These are phyloP conservation scores for Burhinus oedicnemus DNA, from an alignment of 2,113 vertebrate species.

Conservation along the genomic window DNA sequence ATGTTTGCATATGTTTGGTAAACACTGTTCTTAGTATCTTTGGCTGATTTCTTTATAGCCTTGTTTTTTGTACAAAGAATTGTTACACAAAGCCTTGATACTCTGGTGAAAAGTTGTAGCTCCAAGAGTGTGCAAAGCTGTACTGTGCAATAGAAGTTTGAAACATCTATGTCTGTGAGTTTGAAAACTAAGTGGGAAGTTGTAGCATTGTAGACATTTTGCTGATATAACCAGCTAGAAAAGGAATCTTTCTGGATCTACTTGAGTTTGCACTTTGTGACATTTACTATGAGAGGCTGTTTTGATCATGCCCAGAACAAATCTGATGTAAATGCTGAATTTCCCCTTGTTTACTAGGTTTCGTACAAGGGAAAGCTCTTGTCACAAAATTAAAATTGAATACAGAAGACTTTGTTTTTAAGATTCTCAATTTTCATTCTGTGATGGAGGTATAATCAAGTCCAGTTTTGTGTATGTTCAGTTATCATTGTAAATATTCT, in stretches of 20 bases:
- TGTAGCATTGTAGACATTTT: neutral
- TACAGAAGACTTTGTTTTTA: neutral
- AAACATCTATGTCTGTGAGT: neutral
- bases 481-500: neutral
- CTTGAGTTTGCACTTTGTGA: neutral
- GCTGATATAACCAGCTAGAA: neutral
- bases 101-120: neutral
- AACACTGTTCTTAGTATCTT: neutral
- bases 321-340: neutral
- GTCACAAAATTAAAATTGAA: neutral
- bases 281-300: neutral
- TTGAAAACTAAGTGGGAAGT: neutral
- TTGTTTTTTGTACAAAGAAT: neutral
- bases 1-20: neutral
- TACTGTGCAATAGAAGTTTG: neutral
- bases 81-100: neutral
- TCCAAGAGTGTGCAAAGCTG: neutral
- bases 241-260: neutral
- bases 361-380: neutral
- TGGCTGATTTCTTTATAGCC: neutral
- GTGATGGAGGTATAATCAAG: neutral
- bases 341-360: neutral
- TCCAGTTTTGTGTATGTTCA: neutral
- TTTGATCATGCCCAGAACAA: neutral
- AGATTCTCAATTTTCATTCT: neutral